A percentile compares a stretch with the other conserved stretches of the same genome.
phyloP scores from a whole-genome alignment of 2,888 invertebrate genomes.

The Muschampia staudingeri region DNA sequence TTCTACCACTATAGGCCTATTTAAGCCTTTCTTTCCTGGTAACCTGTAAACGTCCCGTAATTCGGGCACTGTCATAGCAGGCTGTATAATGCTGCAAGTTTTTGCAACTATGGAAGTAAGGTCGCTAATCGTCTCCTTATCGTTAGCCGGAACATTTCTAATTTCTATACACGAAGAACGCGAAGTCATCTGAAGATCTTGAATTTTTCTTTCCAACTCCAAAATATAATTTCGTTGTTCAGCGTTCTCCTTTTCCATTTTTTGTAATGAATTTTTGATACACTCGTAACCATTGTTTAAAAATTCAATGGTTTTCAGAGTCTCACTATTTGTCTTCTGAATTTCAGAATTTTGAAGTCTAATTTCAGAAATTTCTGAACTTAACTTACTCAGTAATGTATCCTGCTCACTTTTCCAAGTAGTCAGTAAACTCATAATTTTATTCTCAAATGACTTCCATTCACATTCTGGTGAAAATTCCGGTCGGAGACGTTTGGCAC shows the following conservation, averaged over 20 bases:
- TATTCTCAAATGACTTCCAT: slow-evolving; percentile 8
- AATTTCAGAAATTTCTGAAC: neutral
- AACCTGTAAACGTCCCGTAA: slow-evolving; percentile 28
- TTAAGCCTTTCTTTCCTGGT: slow-evolving; percentile 24
- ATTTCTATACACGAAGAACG: slow-evolving; percentile 28
- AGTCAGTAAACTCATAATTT: neutral
- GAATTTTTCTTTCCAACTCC: slow-evolving; percentile 12
- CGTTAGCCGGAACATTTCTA: slow-evolving; percentile 19
- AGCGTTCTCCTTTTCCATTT: slow-evolving; percentile 13
- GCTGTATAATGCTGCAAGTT: slow-evolving; percentile 2
- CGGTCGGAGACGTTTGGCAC: neutral
- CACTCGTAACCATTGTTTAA: neutral
- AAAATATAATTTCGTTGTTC: slow-evolving; percentile 14
- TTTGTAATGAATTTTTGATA: neutral
- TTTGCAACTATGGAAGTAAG: slow-evolving; percentile 10
- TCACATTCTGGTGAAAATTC: slow-evolving; percentile 22
- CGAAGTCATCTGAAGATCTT: neutral
- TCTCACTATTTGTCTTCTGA: slow-evolving; percentile 12
- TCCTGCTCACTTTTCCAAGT: slow-evolving; percentile 25
- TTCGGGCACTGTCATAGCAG: neutral
- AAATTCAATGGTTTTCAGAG: slow-evolving; percentile 9
- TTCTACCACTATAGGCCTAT: slow-evolving; percentile 26
- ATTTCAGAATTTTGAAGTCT: slow-evolving; percentile 21
- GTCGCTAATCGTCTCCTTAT: slow-evolving; percentile 13
- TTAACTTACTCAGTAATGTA: neutral